Base-by-base conservation (phyloP, 2,888 invertebrate species). In the Erannis defoliaria region DNA sequence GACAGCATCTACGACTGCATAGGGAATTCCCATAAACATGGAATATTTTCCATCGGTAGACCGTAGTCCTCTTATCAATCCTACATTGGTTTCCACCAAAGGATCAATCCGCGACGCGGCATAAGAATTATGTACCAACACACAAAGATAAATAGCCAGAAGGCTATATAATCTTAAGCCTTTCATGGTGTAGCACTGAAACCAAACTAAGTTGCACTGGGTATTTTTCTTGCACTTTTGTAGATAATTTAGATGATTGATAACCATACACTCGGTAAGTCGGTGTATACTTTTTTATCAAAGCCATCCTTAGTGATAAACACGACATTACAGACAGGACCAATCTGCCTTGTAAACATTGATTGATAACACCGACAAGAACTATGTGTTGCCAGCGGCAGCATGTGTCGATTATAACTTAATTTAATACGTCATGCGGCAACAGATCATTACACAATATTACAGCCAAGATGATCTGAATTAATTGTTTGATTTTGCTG, bases 11-110 rank as follows among this genome's bases (percentile, higher is more conserved):
- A 88, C 79, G 14, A 66, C 74, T 10, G 81, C 88, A 29, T 84
- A 88, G 0, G 87, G 88, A 72, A 88, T 85, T 6, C 86, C 88
- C 72, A 87, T 71, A 45, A 84, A 88, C 83, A 85, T 85, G 5
- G 80, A 73, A 58, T 85, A 82, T 38, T 77, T 74, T 0, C 86
- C 86, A 70, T 86, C 83, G 0, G 76, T 40, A 1, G 85, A 81
- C 29, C 64, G 71, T 14, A 85, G 50, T 1, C 88, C 88, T 33
- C 82, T 72, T 31, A 88, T 80, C 18, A 77, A 61, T 0, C 88
- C 86, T 4, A 76, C 58, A 53, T 77, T 76, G 0, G 84, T 76
- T n/a, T 80, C 72, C 4, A 86, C 86, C 45, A 86, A 58, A 0
- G 84, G 86, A 42, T 81, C 82, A 50, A 81, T 64, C 16, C 82